Evolutionary conservation across 92 coral and sea anemone genomes (phyloP), one percentile per base, ranked within the genome.

Genomic region (Porites lobata): DNA sequence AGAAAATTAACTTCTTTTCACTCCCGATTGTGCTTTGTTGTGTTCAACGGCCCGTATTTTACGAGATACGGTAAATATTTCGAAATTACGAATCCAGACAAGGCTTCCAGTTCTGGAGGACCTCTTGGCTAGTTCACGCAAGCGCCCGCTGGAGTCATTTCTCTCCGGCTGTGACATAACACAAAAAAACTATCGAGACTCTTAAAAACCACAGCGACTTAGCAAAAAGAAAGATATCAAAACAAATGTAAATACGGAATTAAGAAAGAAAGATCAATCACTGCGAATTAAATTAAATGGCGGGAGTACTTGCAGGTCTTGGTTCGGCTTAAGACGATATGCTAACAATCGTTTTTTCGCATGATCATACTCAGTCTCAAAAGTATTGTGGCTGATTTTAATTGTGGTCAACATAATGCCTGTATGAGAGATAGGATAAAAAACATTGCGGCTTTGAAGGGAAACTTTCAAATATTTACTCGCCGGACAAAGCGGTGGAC

Each of bases 401-500:
- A 69, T 11, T 72, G 59, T 54, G 56, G 57, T 52, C 12, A 32
- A 8, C 3, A 24, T 50, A 20, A 66, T 38, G n/a, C 70, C 54
- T 59, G 54, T 81, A 66, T 24, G 57, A 81, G 67, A 29, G 76
- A 68, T 56, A 69, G 59, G 56, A 17, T 26, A 7, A 20, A 59
- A 29, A 71, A 57, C 76, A 82, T 51, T 57, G 38, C 56, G 51
- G 54, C 62, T 21, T 61, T 8, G 59, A 81, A 43, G 71, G 20
- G 72, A 72, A n/a, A 50, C 50, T 7, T 72, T 58, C 68, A 69
- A 82, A 82, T 82, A 82, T 82, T 82, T 82, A 82, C 77, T 14
- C 32, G 9, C 68, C 68, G 47, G 56, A 81, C 76, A 81, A 53
- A 69, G 86, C 85, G 52, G 14, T 69, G 52, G 69, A 26, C 9